Conservation (phyloP, 2,888 invertebrate species). For the Abrostola triplasia region DNA sequence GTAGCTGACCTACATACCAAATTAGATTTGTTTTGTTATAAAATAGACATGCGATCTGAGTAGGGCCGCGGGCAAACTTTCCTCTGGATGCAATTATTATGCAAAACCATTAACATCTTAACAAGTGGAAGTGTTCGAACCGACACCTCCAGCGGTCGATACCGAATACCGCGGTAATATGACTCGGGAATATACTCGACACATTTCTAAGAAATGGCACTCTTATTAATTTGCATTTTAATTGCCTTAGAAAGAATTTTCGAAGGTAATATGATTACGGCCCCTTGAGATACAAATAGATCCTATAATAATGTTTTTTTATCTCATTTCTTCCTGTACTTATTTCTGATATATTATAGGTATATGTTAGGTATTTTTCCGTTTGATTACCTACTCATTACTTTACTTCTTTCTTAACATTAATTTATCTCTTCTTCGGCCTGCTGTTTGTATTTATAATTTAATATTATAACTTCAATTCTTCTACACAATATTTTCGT, state of each 20-base stretch:
- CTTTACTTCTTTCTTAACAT: too few species aligned
- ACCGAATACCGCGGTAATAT: constrained; percentile 58
- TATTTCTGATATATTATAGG: too few species aligned
- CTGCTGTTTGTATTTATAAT: too few species aligned
- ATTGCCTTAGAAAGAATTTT: background rate
- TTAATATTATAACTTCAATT: too few species aligned
- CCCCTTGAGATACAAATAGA: background rate
- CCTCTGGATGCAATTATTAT: constrained; percentile 77
- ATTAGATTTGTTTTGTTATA: constrained; percentile 21
- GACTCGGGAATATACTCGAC: constrained; percentile 23
- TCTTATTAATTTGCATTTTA: constrained; percentile 18
- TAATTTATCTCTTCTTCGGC: too few species aligned
- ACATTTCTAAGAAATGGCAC: constrained; percentile 13
- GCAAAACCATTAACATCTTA: constrained; percentile 83
- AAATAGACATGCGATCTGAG: constrained; percentile 55
- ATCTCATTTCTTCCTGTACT: too few species aligned
- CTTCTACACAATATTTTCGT: too few species aligned
- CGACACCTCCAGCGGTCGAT: constrained; percentile 67
- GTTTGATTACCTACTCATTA: too few species aligned
- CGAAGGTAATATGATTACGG: background rate
- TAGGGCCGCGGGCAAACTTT: constrained; percentile 52
- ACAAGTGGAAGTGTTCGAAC: constrained; percentile 68
- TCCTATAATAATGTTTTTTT: too few species aligned
- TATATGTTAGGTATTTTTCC: too few species aligned
- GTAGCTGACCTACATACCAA: background rate